Conservation (phyloP, 1,140 invertebrate species). For the Lepidurus couesii region DNA sequence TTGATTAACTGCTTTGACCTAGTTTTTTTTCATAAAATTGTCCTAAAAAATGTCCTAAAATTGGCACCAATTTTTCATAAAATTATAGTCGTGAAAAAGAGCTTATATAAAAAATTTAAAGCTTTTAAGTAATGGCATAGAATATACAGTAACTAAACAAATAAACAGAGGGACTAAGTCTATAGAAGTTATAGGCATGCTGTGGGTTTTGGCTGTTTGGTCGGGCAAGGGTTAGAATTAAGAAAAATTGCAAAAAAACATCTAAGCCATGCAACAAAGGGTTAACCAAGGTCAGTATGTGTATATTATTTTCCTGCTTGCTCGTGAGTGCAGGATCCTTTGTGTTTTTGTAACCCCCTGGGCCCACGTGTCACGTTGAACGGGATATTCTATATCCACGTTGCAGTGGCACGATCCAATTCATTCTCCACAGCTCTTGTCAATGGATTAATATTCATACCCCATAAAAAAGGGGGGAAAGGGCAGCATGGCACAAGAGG, state of each 20-base stretch:
- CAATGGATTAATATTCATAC: constrained; percentile 12
- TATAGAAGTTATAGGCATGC: too few relatives aligned
- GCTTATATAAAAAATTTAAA: too few relatives aligned
- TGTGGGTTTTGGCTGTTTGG: too few relatives aligned
- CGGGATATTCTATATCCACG: not conserved
- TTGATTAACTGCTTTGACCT: too few relatives aligned
- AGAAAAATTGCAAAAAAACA: not conserved
- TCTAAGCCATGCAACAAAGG: not conserved
- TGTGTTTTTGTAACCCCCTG: constrained; percentile 21
- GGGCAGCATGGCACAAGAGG: not conserved
- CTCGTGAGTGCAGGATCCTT: not conserved
- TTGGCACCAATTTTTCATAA: too few relatives aligned
- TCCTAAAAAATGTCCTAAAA: too few relatives aligned
- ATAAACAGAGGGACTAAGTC: too few relatives aligned
- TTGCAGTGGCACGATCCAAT: constrained; percentile 21
- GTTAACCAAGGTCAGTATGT: constrained; percentile 4
- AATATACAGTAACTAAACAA: too few relatives aligned
- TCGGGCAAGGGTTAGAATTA: not conserved
- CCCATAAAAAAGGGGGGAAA: not conserved
- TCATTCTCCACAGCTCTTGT: constrained; percentile 7
- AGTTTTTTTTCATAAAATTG: too few relatives aligned
- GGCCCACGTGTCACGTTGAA: constrained; percentile 12
- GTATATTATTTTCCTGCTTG: constrained; percentile 1
- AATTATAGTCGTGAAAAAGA: too few relatives aligned
- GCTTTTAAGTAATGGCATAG: too few relatives aligned